phyloP scores from a whole-genome alignment of 2,888 invertebrate genomes.

The Icerya purchasi region DNA sequence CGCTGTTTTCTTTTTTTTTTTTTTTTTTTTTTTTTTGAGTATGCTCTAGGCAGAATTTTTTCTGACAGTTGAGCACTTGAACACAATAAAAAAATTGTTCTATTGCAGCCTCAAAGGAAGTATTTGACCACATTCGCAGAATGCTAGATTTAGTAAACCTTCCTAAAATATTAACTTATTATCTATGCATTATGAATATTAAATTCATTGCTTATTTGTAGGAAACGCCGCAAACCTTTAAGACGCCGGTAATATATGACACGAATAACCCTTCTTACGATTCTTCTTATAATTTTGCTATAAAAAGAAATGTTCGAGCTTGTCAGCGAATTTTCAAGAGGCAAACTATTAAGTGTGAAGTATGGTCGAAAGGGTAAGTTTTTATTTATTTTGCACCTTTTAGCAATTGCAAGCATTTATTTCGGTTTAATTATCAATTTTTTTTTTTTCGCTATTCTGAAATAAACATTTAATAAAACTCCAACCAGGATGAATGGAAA shows the following conservation, averaged over 20 bases:
- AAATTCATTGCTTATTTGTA: too few species aligned
- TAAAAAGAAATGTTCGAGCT: constrained; percentile 54
- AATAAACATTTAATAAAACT: too few species aligned
- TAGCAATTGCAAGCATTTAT: neutral
- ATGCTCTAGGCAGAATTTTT: neutral
- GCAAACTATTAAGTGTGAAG: constrained; percentile 71
- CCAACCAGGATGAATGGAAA: too few species aligned
- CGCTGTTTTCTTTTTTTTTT: neutral
- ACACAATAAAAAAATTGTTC: too few species aligned
- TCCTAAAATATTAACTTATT: too few species aligned
- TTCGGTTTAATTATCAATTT: neutral
- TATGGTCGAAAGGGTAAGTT: constrained; percentile 75
- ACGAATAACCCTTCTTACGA: constrained; percentile 78
- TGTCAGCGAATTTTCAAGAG: constrained; percentile 74
- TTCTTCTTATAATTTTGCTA: constrained; percentile 51
- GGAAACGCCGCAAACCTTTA: constrained; percentile 50
- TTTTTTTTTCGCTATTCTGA: neutral
- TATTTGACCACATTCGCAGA: too few species aligned
- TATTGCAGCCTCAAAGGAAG: too few species aligned
- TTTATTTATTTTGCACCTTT: too few species aligned
- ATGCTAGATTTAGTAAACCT: too few species aligned
- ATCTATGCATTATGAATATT: too few species aligned
- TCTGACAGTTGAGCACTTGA: neutral
- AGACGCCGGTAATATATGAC: constrained; percentile 55
- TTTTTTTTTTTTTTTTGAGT: neutral